Percentiles rank a stretch among this genome's conserved stretches.
These are phyloP conservation scores for Malacosoma neustria DNA, from an alignment of 2,888 invertebrate genomes.

Conservation along the genomic window DNA sequence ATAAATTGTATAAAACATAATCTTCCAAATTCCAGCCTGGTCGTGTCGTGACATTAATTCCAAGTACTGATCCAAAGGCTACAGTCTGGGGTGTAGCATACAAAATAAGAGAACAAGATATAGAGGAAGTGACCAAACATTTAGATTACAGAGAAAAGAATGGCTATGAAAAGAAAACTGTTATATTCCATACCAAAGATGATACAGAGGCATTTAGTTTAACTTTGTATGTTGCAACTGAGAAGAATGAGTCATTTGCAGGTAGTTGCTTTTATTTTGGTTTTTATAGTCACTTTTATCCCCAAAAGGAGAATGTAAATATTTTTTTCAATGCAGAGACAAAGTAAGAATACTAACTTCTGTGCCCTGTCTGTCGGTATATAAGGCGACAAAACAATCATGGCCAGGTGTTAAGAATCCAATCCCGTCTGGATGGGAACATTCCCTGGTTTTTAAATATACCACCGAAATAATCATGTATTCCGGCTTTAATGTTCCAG, in stretches of 20 bases:
- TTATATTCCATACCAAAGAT: constrained; percentile 81
- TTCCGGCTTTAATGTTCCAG: too few species aligned
- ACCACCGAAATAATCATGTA: too few species aligned
- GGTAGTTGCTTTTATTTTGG: constrained; percentile 30
- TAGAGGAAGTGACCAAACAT: constrained; percentile 82
- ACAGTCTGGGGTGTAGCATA: constrained; percentile 95
- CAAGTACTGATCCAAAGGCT: constrained; percentile 71
- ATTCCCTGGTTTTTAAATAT: too few species aligned
- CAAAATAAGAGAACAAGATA: constrained; percentile 82
- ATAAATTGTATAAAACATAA: too few species aligned
- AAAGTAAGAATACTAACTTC: too few species aligned
- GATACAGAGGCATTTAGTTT: constrained; percentile 77
- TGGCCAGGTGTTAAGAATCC: too few species aligned
- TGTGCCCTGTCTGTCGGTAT: too few species aligned
- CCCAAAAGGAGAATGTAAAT: too few species aligned
- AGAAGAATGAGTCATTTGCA: constrained; percentile 86
- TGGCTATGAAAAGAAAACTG: constrained; percentile 85
- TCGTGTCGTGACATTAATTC: constrained; percentile 89
- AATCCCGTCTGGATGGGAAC: too few species aligned
- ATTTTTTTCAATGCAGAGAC: too few species aligned
- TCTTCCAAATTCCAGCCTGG: constrained; percentile 88
- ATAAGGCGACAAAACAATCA: too few species aligned
- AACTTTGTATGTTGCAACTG: constrained; percentile 87
- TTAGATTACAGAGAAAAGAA: constrained; percentile 94
- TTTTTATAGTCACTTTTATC: background rate